phyloP scores from a whole-genome alignment of 2,113 vertebrate species.

The Pitta sordida region DNA sequence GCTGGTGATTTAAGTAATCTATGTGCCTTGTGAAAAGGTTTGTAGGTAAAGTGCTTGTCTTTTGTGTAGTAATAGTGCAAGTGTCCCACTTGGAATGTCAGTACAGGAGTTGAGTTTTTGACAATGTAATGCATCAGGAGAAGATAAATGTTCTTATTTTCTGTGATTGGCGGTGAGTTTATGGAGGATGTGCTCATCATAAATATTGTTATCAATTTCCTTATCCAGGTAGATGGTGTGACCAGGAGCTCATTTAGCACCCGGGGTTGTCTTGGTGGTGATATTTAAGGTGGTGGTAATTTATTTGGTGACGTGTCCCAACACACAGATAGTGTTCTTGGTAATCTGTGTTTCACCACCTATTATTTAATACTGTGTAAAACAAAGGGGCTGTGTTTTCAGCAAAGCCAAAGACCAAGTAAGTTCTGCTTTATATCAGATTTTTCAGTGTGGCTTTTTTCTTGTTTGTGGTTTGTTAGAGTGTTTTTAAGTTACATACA shows the following conservation, averaged over 20 bases:
- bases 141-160: background rate
- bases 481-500: background rate
- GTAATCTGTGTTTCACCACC: background rate
- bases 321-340: background rate
- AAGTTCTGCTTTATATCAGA: background rate
- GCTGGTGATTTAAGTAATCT: background rate
- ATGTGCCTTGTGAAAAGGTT: background rate
- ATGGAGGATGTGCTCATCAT: background rate
- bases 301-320: background rate
- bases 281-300: background rate
- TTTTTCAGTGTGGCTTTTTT: background rate
- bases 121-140: background rate
- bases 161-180: background rate
- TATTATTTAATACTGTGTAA: background rate
- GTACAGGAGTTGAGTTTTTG: background rate
- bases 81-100: background rate
- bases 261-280: background rate
- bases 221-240: background rate
- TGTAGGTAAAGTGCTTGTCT: background rate
- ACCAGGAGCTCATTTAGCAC: background rate
- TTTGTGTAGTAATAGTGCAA: background rate
- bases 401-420: background rate
- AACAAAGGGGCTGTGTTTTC: background rate
- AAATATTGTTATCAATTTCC: background rate
- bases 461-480: background rate